Percentiles rank a stretch among this genome's conserved stretches.
phyloP scores from a whole-genome alignment of 2,113 vertebrate genomes.

The Gracilinanus agilis region DNA sequence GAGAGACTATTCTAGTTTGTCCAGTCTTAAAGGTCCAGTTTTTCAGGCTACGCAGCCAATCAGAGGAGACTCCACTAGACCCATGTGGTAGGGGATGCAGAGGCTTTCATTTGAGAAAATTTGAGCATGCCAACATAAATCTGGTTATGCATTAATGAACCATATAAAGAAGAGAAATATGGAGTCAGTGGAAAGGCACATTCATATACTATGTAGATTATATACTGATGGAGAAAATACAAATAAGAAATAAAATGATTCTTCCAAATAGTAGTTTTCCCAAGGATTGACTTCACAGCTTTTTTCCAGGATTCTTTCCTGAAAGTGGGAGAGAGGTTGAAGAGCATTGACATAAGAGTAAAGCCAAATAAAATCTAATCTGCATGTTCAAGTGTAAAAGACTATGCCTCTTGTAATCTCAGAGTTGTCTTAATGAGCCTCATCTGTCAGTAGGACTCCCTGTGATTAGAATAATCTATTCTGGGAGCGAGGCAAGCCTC shows the following conservation, averaged over 20 bases:
- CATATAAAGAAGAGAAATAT: background rate
- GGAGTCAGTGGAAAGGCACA: background rate
- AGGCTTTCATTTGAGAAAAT: background rate
- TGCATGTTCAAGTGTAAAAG: background rate
- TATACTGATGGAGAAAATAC: background rate
- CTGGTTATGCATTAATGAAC: background rate
- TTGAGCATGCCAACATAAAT: background rate
- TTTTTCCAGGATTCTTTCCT: background rate
- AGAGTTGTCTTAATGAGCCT: background rate
- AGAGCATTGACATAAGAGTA: background rate
- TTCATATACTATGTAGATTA: background rate
- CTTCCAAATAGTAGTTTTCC: background rate
- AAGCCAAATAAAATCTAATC: background rate
- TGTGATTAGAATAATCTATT: slow-evolving; percentile 1
- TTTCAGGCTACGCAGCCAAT: background rate
- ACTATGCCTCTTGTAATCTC: background rate
- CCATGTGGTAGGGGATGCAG: background rate
- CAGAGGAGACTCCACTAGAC: background rate
- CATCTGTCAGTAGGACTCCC: background rate
- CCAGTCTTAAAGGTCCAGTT: background rate
- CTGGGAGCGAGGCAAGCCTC: background rate
- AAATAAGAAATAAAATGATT: background rate
- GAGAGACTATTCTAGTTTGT: background rate
- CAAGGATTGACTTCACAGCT: background rate
- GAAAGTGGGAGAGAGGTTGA: background rate